phyloP scores from a whole-genome alignment of 2,797 vertebrate genomes.

The Otolemur crassicaudatus region DNA sequence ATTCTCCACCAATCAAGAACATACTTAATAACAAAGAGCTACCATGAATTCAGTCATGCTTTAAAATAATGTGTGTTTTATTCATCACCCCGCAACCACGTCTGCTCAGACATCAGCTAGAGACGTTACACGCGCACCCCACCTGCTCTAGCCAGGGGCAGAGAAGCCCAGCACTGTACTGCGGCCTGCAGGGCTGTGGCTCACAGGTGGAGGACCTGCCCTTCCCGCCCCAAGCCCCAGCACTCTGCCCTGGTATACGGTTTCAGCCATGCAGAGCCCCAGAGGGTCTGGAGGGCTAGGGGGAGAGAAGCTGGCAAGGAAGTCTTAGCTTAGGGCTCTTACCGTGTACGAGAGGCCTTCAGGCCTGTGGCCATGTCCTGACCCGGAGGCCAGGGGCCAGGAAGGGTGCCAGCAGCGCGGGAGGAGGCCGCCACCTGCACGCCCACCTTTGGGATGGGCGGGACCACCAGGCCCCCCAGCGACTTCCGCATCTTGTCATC shows the following conservation, averaged over 20 bases:
- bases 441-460: slow-evolving; percentile 51
- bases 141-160: neutral
- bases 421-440: neutral
- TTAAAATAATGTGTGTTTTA: neutral
- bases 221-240: fast-evolving
- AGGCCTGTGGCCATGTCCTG: neutral
- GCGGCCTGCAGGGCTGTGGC: neutral
- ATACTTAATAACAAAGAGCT: neutral
- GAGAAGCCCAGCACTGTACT: too few species aligned
- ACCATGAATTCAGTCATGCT: neutral
- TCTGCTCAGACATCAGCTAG: neutral
- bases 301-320: neutral
- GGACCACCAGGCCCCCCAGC: slow-evolving; percentile 60
- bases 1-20: neutral
- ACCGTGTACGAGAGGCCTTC: slow-evolving; percentile 54
- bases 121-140: neutral
- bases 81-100: neutral
- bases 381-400: neutral
- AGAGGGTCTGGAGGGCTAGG: neutral
- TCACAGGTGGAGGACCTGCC: too few species aligned
- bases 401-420: neutral
- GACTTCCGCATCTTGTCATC: slow-evolving; percentile 67
- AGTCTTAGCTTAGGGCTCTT: slow-evolving; percentile 6
- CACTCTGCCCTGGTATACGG: neutral
- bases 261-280: neutral